Evolutionary conservation across 1,140 invertebrate genomes (phyloP).

Genomic region (Temnothorax longispinosus): DNA sequence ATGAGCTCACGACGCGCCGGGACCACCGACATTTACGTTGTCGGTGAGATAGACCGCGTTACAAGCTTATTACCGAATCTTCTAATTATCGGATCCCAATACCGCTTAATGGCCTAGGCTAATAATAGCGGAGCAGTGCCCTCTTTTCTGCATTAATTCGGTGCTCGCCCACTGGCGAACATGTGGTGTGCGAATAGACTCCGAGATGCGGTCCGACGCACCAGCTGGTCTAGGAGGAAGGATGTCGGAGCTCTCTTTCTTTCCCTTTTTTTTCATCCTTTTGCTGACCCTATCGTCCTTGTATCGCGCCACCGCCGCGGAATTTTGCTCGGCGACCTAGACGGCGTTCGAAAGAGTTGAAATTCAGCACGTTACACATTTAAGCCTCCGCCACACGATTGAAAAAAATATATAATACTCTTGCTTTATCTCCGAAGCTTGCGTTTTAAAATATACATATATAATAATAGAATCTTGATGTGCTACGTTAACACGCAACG

Average conservation of each 20-base stretch:
- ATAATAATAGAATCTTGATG: background rate
- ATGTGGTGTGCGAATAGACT: slow-evolving; percentile 80
- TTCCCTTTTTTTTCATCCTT: slow-evolving; percentile 62
- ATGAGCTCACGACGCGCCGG: background rate
- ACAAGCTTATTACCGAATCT: slow-evolving; percentile 60
- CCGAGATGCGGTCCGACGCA: slow-evolving; percentile 65
- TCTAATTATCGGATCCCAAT: slow-evolving; percentile 69
- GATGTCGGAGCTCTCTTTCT: slow-evolving; percentile 64
- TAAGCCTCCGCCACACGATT: background rate
- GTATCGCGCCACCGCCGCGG: slow-evolving; percentile 5
- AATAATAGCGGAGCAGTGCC: slow-evolving; percentile 71
- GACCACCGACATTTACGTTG: background rate
- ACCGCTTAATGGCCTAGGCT: slow-evolving; percentile 64
- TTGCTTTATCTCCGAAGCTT: background rate
- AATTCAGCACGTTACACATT: background rate
- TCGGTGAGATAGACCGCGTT: slow-evolving; percentile 7
- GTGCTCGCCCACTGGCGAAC: slow-evolving; percentile 73
- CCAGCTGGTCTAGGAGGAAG: slow-evolving; percentile 80
- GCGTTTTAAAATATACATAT: background rate
- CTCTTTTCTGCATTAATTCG: slow-evolving; percentile 77
- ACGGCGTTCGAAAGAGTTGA: slow-evolving; percentile 42
- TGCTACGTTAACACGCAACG: background rate
- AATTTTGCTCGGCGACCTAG: slow-evolving; percentile 46
- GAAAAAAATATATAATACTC: background rate
- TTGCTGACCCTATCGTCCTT: slow-evolving; percentile 44